Base-by-base conservation (phyloP, 2,888 invertebrate genomes). In the Hermaeophaga mercurialis region DNA sequence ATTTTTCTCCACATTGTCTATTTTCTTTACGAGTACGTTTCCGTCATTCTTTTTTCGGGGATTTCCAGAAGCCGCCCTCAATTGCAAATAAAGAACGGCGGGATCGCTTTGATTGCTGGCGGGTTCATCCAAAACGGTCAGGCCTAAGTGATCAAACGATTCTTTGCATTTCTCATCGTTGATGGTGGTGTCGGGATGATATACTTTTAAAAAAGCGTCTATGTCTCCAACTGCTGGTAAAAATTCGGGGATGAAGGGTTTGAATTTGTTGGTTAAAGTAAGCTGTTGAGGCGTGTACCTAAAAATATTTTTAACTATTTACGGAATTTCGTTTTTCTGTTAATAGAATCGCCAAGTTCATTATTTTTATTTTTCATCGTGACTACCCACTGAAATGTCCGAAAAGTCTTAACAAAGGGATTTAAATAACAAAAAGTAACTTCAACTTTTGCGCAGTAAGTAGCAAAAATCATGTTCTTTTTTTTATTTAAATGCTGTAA, bases 221-320 rank as follows among this genome's bases (percentile, higher is more conserved):
- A 97, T 96, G 77, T 99, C 98, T 0, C 99, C 99, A 41, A 99
- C 96, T 0, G 96, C 94, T 6, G 99, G 98, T 67, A 98, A 91
- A 79, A 89, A 98, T 72, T 99, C 98, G 1, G 97, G 96, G 50
- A 97, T 87, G 75, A 98, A 98, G 0, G 97, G 96, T 70, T 91
- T 89, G 72, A 98, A 81, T 72, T 91, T 91, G 75, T 91, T 90
- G 47, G 94, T 94, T 36, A 96, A 83, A 66, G 94, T 94, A 50
- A 95, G 89, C 69, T 88, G 88, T 78, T 96, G 95, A 0, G 97
- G 96, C 1, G 93, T 91, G 75, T 96, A 97, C 72, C 95, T 95
- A 71, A 6, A 72, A 66, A n/a, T n/a, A n/a, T n/a, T n/a, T n/a
- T n/a, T n/a, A 48, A 52, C 17, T 31, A 53, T 41, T 6, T 28